Conservation (phyloP, 2,888 invertebrate genomes). For the Slavum lentiscoides region DNA sequence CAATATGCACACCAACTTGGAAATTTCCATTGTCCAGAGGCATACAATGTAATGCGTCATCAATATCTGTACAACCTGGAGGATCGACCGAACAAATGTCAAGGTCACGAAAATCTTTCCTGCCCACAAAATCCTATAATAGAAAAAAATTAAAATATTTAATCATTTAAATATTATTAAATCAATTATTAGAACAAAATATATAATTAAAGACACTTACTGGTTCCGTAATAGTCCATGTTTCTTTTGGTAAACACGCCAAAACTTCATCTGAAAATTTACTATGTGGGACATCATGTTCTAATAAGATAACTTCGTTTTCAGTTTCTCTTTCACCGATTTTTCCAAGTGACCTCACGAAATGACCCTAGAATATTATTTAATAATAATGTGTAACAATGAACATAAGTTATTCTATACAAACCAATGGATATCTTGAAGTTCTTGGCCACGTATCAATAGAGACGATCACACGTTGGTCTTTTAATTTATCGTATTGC, state of each 20-base stretch:
- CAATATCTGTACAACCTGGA: conserved; percentile 98
- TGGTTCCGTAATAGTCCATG: conserved; percentile 73
- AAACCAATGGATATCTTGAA: conserved; percentile 83
- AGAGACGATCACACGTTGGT: conserved; percentile 90
- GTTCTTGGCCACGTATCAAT: conserved; percentile 95
- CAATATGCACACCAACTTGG: conserved; percentile 94
- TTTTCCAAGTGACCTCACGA: conserved; percentile 87
- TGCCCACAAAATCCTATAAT: conserved; percentile 71
- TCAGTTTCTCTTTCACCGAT: conserved; percentile 94
- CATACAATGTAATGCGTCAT: conserved; percentile 93
- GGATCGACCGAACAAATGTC: conserved; percentile 96
- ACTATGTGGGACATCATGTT: conserved; percentile 96
- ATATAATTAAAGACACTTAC: conserved; percentile 29
- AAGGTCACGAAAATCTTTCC: conserved; percentile 82
- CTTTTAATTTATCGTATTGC: conserved; percentile 77
- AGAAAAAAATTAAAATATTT: conserved; percentile 34
- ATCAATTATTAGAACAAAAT: not conserved
- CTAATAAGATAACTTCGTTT: conserved; percentile 92
- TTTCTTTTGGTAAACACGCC: conserved; percentile 83
- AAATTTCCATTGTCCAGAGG: conserved; percentile 70
- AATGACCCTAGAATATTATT: conserved; percentile 74
- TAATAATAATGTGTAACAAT: conserved; percentile 11
- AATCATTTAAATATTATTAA: not conserved
- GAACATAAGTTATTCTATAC: conserved; percentile 54
- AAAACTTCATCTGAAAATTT: conserved; percentile 93